Evolutionary conservation across 2,888 invertebrate genomes (phyloP), one percentile per base, ranked within the genome.

Genomic region (Meganola albula): DNA sequence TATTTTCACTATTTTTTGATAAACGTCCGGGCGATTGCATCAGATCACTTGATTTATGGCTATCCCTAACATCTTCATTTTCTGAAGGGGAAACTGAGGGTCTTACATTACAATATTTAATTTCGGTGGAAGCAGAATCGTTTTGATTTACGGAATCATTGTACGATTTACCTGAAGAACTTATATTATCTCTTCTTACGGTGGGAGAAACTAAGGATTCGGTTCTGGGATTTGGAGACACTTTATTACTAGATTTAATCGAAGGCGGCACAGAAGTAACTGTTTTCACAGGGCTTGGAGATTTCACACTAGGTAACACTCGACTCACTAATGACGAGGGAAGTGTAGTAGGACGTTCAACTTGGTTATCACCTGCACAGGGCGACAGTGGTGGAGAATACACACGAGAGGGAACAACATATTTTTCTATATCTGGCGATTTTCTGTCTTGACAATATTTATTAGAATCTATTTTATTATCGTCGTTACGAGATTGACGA

Each of bases 321-420:
- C 79, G 66, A 63, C 58, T 75, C 40, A 73, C 63, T 65, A 84
- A 67, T 35, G 71, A 63, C 48, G 76, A 63, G 34, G 84, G 84
- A 44, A 85, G 72, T 31, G 75, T 80, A 36, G 68, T 69, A 37
- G 86, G 73, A 51, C 87, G 68, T 63, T 87, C 70, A 40, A 63
- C 48, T 53, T 74, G 68, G 37, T 85, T 84, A 57, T 91, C 90
- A 30, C 90, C 89, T 27, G 90, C 89, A 50, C 90, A 89, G 3
- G 85, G 85, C 8, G 85, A 85, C 36, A 88, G 69, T 5, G 88
- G 88, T 22, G 88, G 88, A 41, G 87, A 88, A 51, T 80, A 85
- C 28, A 82, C 79, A 52, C 86, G 72, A 26, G 83, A 82, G 11
- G 80, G 80, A 33, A 82, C 70, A 35, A 72, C 70, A 60, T 69